Evolutionary conservation across 2,113 vertebrate genomes (phyloP), one percentile per base, ranked within the genome.

Genomic region (Notarius quadriscutis): DNA sequence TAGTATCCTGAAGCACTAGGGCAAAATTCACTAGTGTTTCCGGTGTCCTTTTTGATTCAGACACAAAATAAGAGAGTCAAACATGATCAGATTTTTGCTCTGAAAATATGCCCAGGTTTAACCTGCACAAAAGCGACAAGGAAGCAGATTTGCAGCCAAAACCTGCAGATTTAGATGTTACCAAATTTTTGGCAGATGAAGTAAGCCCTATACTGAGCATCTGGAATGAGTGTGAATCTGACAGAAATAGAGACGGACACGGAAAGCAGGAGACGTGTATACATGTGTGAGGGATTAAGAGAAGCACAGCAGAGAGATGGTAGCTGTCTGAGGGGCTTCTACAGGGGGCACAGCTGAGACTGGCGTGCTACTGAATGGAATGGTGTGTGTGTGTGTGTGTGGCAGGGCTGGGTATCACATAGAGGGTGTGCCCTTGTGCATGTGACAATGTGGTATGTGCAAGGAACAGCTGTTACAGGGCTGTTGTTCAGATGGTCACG

Each of bases 381-480:
- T 7, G n/a, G 34, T 83, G 57, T 65, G 25, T 83, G 69, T 57
- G 77, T 57, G 74, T 84, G 79, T 82, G 65, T 83, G 86, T 83
- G 69, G 20, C 27, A 80, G 50, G 62, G 6, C 50, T 41, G 62
- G 60, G 85, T 57, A 50, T 14, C 67, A 67, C 58, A 79, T 60
- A 80, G 58, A 27, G 62, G 18, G 41, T 82, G 77, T 85, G 84
- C 67, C 41, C 63, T 55, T 84, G 71, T 84, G 74, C 53, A 79
- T 69, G 58, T 84, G 87, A 67, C 55, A 58, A 67, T 83, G 55
- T 51, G 57, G 83, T 60, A 60, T 84, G 83, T 88, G 22, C 80
- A 22, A 92, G 1, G 83, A 93, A 90, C 94, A 95, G 93, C 94
- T 94, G 94, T 84, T 91, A 91, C 88, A 87, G 62, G 85, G 90